Evolutionary conservation across 2,113 vertebrate genomes (phyloP).

Genomic region (Rhodinocichla rosea): DNA sequence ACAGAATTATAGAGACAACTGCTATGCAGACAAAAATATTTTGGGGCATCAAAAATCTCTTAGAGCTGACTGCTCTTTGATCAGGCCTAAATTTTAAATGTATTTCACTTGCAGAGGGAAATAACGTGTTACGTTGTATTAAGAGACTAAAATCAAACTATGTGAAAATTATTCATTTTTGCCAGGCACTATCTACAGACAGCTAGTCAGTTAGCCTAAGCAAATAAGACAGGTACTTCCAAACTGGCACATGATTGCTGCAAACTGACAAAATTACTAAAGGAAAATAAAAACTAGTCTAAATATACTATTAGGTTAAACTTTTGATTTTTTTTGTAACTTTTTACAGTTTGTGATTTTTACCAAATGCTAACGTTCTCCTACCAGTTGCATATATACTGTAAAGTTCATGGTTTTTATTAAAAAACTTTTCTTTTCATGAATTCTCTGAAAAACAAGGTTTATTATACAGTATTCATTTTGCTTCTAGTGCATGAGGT

Average conservation of each 20-base stretch:
- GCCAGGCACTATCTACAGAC: not conserved
- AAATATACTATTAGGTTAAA: not conserved
- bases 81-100: not conserved
- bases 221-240: not conserved
- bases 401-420: not conserved
- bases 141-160: not conserved
- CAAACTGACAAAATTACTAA: not conserved
- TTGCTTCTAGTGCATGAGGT: not conserved
- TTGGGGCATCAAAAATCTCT: not conserved
- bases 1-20: not conserved
- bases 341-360: not conserved
- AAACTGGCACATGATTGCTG: not conserved
- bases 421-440: not conserved
- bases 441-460: not conserved
- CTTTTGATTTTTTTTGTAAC: not conserved
- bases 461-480: not conserved
- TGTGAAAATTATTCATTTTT: not conserved
- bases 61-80: not conserved
- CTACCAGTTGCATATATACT: rapidly evolving
- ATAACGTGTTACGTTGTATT: rapidly evolving
- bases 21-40: not conserved
- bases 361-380: not conserved
- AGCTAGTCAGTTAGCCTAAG: not conserved
- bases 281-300: not conserved
- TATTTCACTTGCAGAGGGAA: not conserved